Base-by-base conservation (phyloP, 2,888 invertebrate species). In the Seira sanloemensis region DNA sequence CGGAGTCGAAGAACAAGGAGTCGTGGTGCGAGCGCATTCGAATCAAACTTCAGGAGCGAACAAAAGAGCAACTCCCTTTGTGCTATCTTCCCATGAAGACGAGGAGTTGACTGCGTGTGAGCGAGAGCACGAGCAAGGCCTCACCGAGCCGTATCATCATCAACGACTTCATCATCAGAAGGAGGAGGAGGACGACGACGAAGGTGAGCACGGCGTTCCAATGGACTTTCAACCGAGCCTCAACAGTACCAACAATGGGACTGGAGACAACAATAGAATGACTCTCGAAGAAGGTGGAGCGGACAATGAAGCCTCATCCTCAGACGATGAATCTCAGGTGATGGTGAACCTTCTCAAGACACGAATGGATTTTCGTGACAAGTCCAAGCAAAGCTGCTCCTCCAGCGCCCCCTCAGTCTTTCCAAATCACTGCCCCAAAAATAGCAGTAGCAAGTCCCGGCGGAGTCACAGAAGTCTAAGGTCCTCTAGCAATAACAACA, bases 31-130 rank as follows among this genome's bases (percentile, higher is more conserved):
- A 84, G 84, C 84, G 78, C 77, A 73, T 84, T 78, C 84, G 84
- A 84, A 84, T 78, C 78, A 84, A 84, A 84, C 75, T 62, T 78
- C 78, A 74, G 78, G 69, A 84, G 78, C 77, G 26, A 77, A 84
- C 78, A 84, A 84, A 84, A 84, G 84, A 84, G 84, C 78, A 84
- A 78, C 84, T 78, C 84, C 84, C 84, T 78, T 74, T 78, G 82
- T 82, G 25, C 68, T 74, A 50, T 18, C 72, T 54, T 37, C 54
- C 18, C 54, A 23, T n/a, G 62, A 58, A n/a, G n/a, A 58, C n/a
- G 50, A 54, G 58, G 58, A 58, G 21, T 72, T 62, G 73, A 67
- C 46, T n/a, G 37, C 37, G 12, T 9, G 37, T 37, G 37, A 9
- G 37, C 37, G 7, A 37, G 58, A 58, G n/a, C 16, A 18, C 2